Percentiles rank a stretch among this genome's conserved stretches.
Conservation (phyloP, 1,140 invertebrate species). For the Agrypnia vestita region DNA sequence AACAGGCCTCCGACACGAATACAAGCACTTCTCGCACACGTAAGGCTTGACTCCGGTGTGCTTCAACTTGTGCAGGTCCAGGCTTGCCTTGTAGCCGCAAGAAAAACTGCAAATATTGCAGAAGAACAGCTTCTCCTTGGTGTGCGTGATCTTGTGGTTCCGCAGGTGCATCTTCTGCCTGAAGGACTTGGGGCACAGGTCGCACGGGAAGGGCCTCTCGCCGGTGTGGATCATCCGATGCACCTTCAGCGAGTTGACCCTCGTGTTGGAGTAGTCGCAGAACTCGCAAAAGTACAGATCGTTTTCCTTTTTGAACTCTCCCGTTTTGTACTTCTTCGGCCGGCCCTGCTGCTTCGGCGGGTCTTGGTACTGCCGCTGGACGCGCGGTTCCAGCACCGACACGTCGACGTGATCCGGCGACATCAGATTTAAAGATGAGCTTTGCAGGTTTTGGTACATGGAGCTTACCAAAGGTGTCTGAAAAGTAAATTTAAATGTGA, state of each 20-base stretch:
- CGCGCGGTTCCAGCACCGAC: background rate
- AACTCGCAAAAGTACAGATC: constrained; percentile 14
- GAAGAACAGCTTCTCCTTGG: constrained; percentile 28
- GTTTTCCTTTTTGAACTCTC: constrained; percentile 26
- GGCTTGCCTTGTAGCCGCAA: constrained; percentile 14
- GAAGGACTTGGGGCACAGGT: constrained; percentile 24
- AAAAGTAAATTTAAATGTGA: background rate
- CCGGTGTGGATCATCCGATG: constrained; percentile 24
- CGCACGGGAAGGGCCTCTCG: constrained; percentile 23
- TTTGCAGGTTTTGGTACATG: background rate
- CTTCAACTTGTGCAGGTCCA: constrained; percentile 27
- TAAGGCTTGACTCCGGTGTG: constrained; percentile 21
- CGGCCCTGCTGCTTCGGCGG: background rate
- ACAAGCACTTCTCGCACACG: constrained; percentile 11
- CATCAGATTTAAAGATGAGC: background rate
- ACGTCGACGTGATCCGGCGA: background rate
- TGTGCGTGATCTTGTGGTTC: constrained; percentile 32
- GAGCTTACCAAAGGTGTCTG: background rate
- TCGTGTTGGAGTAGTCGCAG: constrained; percentile 7
- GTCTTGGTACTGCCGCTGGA: background rate
- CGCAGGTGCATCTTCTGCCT: constrained; percentile 29
- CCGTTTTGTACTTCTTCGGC: constrained; percentile 16
- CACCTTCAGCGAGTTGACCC: constrained; percentile 10
- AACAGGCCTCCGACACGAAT: constrained; percentile 13
- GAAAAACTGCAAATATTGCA: constrained; percentile 19